A percentile compares a stretch with the other conserved stretches of the same genome.
These are phyloP conservation scores for Penaeus chinensis DNA, from an alignment of 1,140 invertebrate genomes.

Conservation along the genomic window DNA sequence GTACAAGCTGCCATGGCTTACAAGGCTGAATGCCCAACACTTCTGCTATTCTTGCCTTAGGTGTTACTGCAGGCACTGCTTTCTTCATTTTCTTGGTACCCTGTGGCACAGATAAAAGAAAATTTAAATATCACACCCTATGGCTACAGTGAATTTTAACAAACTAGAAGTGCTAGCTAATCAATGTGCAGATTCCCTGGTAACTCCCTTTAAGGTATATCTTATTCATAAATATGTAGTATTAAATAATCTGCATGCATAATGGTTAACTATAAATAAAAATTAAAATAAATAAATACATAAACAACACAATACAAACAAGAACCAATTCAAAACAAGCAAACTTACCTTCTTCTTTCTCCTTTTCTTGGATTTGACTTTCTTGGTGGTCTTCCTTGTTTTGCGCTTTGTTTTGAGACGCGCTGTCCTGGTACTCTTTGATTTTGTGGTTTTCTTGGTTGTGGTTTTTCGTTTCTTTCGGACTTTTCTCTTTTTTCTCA, in stretches of 20 bases:
- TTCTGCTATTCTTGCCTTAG: conserved; percentile 54
- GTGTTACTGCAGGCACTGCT: conserved; percentile 42
- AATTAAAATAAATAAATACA: no score
- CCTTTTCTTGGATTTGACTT: conserved; percentile 60
- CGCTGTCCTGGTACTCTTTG: conserved; percentile 32
- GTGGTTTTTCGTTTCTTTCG: conserved; percentile 54
- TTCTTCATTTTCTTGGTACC: conserved; percentile 30
- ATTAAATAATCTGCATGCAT: no score
- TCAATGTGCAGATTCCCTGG: no score
- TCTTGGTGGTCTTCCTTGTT: conserved; percentile 56
- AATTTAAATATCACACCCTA: no score
- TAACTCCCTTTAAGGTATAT: no score
- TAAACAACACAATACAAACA: background rate
- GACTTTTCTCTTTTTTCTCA: conserved; percentile 52
- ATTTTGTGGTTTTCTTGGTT: conserved; percentile 40
- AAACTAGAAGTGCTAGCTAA: background rate
- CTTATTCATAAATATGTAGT: no score
- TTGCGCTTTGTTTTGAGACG: conserved; percentile 49
- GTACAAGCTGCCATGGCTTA: conserved; percentile 46
- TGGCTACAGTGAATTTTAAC: background rate
- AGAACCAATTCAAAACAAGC: background rate
- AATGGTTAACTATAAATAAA: no score
- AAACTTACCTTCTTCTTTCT: conserved; percentile 63
- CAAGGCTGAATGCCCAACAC: conserved; percentile 48
- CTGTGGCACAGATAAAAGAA: background rate